A percentile compares a stretch with the other conserved stretches of the same genome.
These are phyloP conservation scores for Sebastes schlegelii DNA, from an alignment of 2,113 vertebrate genomes.

Conservation along the genomic window DNA sequence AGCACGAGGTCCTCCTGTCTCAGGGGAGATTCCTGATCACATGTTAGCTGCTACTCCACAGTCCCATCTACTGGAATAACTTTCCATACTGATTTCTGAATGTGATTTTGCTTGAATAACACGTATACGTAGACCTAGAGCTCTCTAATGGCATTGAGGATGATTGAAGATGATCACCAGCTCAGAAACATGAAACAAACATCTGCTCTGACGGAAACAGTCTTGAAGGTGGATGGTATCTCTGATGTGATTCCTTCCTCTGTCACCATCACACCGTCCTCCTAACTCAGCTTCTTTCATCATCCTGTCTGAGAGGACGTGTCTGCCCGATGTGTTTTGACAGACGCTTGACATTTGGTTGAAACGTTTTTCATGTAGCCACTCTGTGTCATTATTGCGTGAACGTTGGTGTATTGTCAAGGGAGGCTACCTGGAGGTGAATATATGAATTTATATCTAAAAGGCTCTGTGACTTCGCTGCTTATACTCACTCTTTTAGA, in stretches of 20 bases:
- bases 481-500: not conserved
- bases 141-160: not conserved
- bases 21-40: too few species aligned
- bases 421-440: conserved; percentile 34
- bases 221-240: not conserved
- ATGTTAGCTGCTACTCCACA: too few species aligned
- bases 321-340: conserved; percentile 14
- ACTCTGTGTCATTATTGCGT: conserved; percentile 3
- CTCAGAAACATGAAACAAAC: not conserved
- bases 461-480: not conserved
- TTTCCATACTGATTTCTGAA: too few species aligned
- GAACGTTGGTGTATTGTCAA: not conserved
- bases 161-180: not conserved
- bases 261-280: not conserved
- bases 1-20: too few species aligned
- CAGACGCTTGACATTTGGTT: conserved; percentile 38
- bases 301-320: conserved; percentile 14
- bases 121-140: not conserved
- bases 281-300: conserved; percentile 18
- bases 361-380: conserved; percentile 19
- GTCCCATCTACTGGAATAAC: too few species aligned
- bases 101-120: too few species aligned
- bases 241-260: not conserved
- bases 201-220: not conserved
- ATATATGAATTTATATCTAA: conserved; percentile 28